Evolutionary conservation across 2,113 vertebrate species (phyloP).

Genomic region (Onychorhynchus coronatus): DNA sequence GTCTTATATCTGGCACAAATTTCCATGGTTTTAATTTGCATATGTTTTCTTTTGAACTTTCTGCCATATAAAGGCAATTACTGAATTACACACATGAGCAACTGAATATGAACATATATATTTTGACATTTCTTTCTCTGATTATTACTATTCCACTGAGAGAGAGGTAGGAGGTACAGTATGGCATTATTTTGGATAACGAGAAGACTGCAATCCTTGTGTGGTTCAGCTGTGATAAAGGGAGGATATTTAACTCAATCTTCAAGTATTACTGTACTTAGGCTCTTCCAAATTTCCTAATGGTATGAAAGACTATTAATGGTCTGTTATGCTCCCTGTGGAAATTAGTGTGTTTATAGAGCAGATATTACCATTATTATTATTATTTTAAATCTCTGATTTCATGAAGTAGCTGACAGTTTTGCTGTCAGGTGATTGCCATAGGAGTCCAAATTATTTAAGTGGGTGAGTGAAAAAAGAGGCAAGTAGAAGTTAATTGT

Average conservation of each 20-base stretch:
- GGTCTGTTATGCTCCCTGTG: neutral
- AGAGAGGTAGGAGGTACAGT: neutral
- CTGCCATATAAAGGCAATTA: neutral
- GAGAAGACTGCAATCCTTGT: neutral
- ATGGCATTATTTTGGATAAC: neutral
- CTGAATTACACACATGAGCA: neutral
- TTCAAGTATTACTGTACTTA: neutral
- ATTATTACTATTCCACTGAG: neutral
- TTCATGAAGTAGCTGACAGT: neutral
- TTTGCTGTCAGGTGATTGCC: neutral
- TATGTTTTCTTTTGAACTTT: neutral
- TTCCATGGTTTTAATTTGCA: neutral
- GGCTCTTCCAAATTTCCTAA: neutral
- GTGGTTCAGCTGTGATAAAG: neutral
- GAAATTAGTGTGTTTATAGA: neutral
- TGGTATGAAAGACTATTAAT: neutral
- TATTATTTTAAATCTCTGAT: neutral
- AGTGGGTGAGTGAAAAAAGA: neutral
- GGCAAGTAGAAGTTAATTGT: neutral
- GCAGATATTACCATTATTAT: neutral
- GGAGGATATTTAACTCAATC: neutral
- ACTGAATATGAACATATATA: neutral
- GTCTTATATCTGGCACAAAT: neutral
- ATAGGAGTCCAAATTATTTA: neutral
- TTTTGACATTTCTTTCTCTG: neutral